Conservation (phyloP, 2,113 vertebrate genomes). For the Cranoglanis bouderius region DNA sequence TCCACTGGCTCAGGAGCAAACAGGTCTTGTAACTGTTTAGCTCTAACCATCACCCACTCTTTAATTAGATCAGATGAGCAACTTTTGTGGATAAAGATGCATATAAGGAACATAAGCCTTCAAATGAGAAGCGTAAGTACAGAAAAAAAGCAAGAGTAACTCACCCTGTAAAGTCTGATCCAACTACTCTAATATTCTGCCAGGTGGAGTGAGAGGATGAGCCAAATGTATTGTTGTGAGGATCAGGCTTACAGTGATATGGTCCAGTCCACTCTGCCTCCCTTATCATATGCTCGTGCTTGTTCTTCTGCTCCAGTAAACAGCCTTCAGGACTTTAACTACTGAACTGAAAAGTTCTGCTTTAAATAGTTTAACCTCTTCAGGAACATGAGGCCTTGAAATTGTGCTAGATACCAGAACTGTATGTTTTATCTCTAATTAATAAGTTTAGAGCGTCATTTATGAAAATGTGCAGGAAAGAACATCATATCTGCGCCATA, state of each 20-base stretch:
- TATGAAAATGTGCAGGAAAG: background rate
- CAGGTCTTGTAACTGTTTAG: background rate
- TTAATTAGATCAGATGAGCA: background rate
- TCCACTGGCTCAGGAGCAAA: background rate
- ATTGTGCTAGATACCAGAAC: background rate
- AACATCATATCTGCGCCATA: background rate
- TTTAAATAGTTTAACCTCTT: background rate
- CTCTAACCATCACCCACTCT: background rate
- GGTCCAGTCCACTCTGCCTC: background rate
- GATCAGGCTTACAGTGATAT: background rate
- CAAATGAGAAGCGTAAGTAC: slow-evolving; percentile 17
- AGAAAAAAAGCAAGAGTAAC: background rate
- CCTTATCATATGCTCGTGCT: background rate
- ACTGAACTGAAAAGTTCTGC: background rate
- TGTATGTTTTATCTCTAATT: background rate
- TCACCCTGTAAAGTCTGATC: slow-evolving; percentile 38
- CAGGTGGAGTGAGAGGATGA: background rate
- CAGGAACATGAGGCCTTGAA: background rate
- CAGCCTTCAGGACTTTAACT: background rate
- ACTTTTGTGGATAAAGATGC: background rate
- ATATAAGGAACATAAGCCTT: slow-evolving; percentile 16
- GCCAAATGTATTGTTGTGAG: background rate
- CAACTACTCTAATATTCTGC: background rate
- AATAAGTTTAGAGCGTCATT: background rate
- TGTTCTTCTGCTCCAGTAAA: slow-evolving; percentile 1